These are phyloP conservation scores for Drosophila sechellia DNA, from an alignment of 1,140 invertebrate genomes.

Conservation along the genomic window DNA sequence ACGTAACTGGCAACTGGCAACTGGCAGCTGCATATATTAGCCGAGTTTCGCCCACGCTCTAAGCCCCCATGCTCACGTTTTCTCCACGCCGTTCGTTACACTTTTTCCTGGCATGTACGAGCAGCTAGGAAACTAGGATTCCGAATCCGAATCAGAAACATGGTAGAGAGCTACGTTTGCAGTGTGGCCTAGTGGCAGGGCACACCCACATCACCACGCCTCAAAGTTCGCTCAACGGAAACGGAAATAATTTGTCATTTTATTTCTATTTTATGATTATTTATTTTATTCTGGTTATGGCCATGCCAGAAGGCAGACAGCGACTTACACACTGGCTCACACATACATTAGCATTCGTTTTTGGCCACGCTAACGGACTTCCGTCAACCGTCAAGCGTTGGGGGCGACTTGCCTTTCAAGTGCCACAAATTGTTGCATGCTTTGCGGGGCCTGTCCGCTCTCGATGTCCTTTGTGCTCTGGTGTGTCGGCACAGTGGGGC, in stretches of 20 bases:
- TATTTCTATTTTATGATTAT: slow-evolving; percentile 69
- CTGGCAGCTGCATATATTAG: slow-evolving; percentile 46
- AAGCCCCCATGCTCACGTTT: background rate
- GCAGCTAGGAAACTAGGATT: background rate
- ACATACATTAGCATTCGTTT: slow-evolving; percentile 59
- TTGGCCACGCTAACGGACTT: slow-evolving; percentile 49
- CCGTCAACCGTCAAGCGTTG: slow-evolving; percentile 31
- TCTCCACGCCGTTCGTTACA: slow-evolving; percentile 10
- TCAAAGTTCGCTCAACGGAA: slow-evolving; percentile 46
- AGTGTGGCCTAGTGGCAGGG: no score
- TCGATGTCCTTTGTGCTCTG: background rate
- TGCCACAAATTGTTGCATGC: slow-evolving; percentile 56
- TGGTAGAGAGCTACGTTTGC: no score
- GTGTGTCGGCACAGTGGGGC: background rate
- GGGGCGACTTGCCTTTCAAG: slow-evolving; percentile 32
- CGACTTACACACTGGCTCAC: slow-evolving; percentile 28
- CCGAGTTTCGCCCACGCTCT: slow-evolving; percentile 7
- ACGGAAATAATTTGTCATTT: slow-evolving; percentile 74
- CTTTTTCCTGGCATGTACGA: slow-evolving; percentile 8
- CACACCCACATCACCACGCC: slow-evolving; percentile 10
- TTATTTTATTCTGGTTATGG: slow-evolving; percentile 52
- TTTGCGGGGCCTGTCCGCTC: slow-evolving; percentile 3
- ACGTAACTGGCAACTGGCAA: slow-evolving; percentile 6
- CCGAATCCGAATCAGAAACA: no score
- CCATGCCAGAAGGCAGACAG: slow-evolving; percentile 1